These are phyloP conservation scores for Sitobion miscanthi DNA, from an alignment of 1,140 invertebrate species.

Conservation along the genomic window DNA sequence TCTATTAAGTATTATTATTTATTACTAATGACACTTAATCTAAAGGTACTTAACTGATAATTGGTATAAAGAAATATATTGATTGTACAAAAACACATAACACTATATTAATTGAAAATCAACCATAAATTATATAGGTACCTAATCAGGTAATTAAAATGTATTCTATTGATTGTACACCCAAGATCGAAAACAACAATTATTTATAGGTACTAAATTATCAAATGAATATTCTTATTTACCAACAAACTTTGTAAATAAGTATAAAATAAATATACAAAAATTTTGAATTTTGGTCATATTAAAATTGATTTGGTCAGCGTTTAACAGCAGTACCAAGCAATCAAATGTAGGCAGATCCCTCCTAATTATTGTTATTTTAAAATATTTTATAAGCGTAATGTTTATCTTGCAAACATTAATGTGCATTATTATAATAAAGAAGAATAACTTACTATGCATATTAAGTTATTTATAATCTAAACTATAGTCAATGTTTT, in stretches of 20 bases:
- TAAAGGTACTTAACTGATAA: conserved; percentile 16
- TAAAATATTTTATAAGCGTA: background rate
- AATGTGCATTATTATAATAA: too few relatives aligned
- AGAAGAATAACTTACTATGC: background rate
- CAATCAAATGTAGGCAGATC: background rate
- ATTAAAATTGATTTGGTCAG: background rate
- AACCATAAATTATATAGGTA: background rate
- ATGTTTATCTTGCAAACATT: background rate
- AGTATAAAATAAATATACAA: background rate
- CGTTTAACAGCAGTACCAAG: background rate
- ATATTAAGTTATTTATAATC: background rate
- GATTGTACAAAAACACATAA: background rate
- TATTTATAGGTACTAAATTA: background rate
- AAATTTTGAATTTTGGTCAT: background rate
- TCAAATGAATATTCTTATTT: background rate
- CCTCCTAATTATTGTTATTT: background rate
- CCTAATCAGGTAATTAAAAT: background rate
- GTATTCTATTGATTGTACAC: background rate
- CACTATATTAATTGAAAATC: background rate
- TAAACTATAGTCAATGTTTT: background rate
- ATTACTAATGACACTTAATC: conserved; percentile 13
- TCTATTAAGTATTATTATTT: background rate
- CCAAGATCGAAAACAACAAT: background rate
- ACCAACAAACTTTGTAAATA: background rate
- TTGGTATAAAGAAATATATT: background rate